phyloP scores from a whole-genome alignment of 1,140 invertebrate species.

The Bombus terrestris region DNA sequence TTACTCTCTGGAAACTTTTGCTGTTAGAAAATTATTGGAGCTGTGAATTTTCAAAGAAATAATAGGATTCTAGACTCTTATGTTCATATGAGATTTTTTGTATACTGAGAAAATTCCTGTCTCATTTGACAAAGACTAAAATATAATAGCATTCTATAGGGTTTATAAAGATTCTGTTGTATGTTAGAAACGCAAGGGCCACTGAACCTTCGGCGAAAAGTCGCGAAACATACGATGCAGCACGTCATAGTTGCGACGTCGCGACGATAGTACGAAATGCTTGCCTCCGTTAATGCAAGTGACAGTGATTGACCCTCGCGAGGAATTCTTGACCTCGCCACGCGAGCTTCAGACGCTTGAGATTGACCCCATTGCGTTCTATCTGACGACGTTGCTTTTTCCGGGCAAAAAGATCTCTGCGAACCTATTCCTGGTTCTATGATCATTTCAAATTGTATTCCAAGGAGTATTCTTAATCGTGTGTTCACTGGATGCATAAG shows the following conservation, averaged over 20 bases:
- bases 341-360: conserved; percentile 39
- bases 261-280: conserved; percentile 42
- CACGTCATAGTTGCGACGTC: neutral
- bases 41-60: no score
- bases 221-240: neutral
- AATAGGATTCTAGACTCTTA: no score
- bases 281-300: conserved; percentile 43
- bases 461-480: neutral
- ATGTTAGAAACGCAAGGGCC: neutral
- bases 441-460: neutral
- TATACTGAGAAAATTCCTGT: no score
- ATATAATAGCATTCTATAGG: neutral
- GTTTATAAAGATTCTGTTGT: neutral
- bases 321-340: conserved; percentile 59
- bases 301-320: conserved; percentile 65
- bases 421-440: neutral
- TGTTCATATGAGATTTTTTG: no score
- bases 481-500: neutral
- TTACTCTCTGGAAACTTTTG: no score
- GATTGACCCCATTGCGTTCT: conserved; percentile 54
- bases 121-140: no score
- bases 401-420: conserved; percentile 4
- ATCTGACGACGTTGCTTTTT: conserved; percentile 46
- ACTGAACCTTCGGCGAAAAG: neutral
- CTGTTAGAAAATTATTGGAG: no score